Percentiles rank a stretch among this genome's conserved stretches.
phyloP scores from a whole-genome alignment of 2,888 invertebrate species.

The Lepidochrysops patricia region DNA sequence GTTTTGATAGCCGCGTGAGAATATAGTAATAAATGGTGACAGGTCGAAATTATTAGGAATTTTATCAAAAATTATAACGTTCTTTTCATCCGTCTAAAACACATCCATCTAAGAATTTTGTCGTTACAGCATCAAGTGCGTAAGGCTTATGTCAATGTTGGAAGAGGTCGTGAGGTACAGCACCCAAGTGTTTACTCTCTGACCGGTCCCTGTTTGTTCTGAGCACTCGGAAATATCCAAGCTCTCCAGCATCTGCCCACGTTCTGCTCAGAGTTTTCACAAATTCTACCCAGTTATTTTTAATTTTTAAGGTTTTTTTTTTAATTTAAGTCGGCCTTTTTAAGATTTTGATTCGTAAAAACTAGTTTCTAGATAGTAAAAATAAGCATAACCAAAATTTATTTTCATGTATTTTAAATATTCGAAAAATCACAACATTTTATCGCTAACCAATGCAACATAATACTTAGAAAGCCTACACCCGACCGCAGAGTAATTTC shows the following conservation, averaged over 20 bases:
- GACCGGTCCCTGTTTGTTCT: slow-evolving; percentile 68
- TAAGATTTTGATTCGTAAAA: background rate
- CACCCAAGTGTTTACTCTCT: slow-evolving; percentile 35
- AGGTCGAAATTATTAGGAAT: background rate
- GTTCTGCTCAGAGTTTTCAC: background rate
- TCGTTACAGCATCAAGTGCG: background rate
- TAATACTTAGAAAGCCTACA: slow-evolving; percentile 24
- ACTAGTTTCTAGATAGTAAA: too few species aligned
- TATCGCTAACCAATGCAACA: slow-evolving; percentile 15
- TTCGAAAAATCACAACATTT: background rate
- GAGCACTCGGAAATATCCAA: slow-evolving; percentile 58
- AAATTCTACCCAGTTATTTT: background rate
- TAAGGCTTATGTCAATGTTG: background rate
- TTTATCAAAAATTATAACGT: too few species aligned
- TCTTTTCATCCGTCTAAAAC: too few species aligned
- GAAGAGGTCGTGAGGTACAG: slow-evolving; percentile 34
- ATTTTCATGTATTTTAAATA: background rate
- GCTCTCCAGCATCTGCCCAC: slow-evolving; percentile 14
- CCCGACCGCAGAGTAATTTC: slow-evolving; percentile 31
- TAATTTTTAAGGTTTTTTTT: background rate
- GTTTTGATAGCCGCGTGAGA: too few species aligned
- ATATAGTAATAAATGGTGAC: too few species aligned
- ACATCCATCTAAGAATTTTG: slow-evolving; percentile 24
- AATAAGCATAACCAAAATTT: too few species aligned
- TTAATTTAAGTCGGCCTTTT: too few species aligned